Evolutionary conservation across 2,888 invertebrate species (phyloP).

Genomic region (Melolontha melolontha): DNA sequence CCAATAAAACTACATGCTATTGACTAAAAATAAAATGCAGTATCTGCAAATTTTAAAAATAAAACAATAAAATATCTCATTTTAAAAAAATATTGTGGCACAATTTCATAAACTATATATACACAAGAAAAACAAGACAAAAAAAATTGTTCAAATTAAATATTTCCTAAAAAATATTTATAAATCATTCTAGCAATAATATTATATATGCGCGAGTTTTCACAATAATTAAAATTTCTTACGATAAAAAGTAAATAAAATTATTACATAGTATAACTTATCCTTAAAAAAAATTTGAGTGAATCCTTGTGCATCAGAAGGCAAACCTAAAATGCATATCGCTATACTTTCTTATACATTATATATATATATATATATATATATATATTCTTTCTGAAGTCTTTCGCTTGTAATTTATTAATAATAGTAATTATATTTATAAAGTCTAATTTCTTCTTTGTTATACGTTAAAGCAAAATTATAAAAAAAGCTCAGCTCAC

Average conservation of each 20-base stretch:
- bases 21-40: constrained; percentile 45
- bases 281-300: too few species aligned
- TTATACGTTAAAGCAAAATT: too few species aligned
- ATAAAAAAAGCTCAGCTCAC: too few species aligned
- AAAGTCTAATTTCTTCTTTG: too few species aligned
- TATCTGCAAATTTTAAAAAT: constrained; percentile 45
- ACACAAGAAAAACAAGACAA: constrained; percentile 32
- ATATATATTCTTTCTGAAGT: too few species aligned
- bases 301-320: too few species aligned
- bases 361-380: too few species aligned
- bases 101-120: constrained; percentile 40
- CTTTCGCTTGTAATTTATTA: too few species aligned
- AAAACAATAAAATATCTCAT: constrained; percentile 29
- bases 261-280: constrained; percentile 3
- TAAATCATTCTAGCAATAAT: constrained; percentile 19
- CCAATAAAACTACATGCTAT: constrained; percentile 53
- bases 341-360: too few species aligned
- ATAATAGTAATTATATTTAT: too few species aligned
- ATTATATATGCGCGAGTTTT: constrained; percentile 28
- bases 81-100: constrained; percentile 39
- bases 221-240: constrained; percentile 22
- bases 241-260: constrained; percentile 8
- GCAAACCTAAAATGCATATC: too few species aligned
- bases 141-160: constrained; percentile 13
- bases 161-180: constrained; percentile 25